phyloP scores from a whole-genome alignment of 2,888 invertebrate species.

The Lymantria dispar region DNA sequence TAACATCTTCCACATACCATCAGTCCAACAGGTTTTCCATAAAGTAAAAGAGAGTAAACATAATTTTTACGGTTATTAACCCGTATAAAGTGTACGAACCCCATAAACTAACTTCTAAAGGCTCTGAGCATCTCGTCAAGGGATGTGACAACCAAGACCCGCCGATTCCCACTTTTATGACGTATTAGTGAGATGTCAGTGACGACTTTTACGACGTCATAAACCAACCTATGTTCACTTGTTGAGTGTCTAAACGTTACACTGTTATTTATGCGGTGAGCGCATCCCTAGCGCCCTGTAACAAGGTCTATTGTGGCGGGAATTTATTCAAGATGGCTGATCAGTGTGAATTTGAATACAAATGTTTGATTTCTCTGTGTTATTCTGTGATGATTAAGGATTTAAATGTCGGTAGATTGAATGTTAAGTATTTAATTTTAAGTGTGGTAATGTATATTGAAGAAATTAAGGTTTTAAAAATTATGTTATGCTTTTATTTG shows the following conservation, averaged over 20 bases:
- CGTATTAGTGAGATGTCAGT: conserved; percentile 73
- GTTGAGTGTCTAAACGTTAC: conserved; percentile 48
- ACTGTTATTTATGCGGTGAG: conserved; percentile 12
- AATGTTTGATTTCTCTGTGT: conserved; percentile 32
- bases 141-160: conserved; percentile 30
- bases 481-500: too few relatives aligned
- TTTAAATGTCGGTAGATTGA: conserved; percentile 23
- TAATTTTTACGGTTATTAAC: conserved; percentile 52
- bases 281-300: conserved; percentile 7
- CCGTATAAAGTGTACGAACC: conserved; percentile 42
- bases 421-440: conserved; percentile 17
- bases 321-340: neutral
- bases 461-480: too few relatives aligned
- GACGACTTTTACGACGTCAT: conserved; percentile 63
- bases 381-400: conserved; percentile 28
- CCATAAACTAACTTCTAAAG: conserved; percentile 43
- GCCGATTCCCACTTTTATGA: conserved; percentile 62
- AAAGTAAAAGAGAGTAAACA: conserved; percentile 30
- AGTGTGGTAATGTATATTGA: neutral
- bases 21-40: conserved; percentile 35
- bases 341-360: conserved; percentile 35
- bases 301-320: conserved; percentile 15
- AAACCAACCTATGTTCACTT: conserved; percentile 74
- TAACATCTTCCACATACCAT: conserved; percentile 13
- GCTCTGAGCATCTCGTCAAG: conserved; percentile 44